Percentiles rank a stretch among this genome's conserved stretches.
Evolutionary conservation across 2,888 invertebrate species (phyloP).

Genomic region (Incurvaria masculella): DNA sequence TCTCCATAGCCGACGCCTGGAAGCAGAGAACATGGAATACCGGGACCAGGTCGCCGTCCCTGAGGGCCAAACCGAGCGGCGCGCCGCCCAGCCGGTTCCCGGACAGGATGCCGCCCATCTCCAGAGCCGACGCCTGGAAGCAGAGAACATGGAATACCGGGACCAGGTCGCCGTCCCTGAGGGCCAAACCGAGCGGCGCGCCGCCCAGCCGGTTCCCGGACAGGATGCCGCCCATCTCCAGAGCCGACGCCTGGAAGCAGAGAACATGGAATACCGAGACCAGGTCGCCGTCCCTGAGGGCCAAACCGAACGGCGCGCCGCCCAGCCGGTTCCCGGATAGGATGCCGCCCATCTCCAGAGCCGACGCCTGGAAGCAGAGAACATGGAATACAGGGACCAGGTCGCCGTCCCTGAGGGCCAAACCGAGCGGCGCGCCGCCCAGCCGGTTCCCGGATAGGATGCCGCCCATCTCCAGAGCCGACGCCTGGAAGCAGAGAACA

Average conservation of each 20-base stretch:
- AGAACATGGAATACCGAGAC: too few relatives aligned
- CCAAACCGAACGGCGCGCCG: constrained; percentile 35
- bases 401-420: constrained; percentile 34
- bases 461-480: constrained; percentile 36
- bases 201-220: constrained; percentile 43
- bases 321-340: constrained; percentile 43
- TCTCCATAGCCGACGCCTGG: too few relatives aligned
- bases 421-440: constrained; percentile 40
- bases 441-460: constrained; percentile 40
- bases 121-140: too few relatives aligned
- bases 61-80: constrained; percentile 36
- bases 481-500: too few relatives aligned
- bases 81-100: constrained; percentile 43
- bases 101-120: constrained; percentile 35
- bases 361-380: too few relatives aligned
- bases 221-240: constrained; percentile 36
- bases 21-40: too few relatives aligned
- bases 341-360: constrained; percentile 36
- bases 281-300: constrained; percentile 36
- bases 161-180: constrained; percentile 39
- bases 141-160: too few relatives aligned
- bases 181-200: constrained; percentile 35
- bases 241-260: too few relatives aligned
- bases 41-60: constrained; percentile 38
- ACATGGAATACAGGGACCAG: too few relatives aligned